Evolutionary conservation across 2,888 invertebrate species (phyloP).

Genomic region (Torymus aiolomorphi): DNA sequence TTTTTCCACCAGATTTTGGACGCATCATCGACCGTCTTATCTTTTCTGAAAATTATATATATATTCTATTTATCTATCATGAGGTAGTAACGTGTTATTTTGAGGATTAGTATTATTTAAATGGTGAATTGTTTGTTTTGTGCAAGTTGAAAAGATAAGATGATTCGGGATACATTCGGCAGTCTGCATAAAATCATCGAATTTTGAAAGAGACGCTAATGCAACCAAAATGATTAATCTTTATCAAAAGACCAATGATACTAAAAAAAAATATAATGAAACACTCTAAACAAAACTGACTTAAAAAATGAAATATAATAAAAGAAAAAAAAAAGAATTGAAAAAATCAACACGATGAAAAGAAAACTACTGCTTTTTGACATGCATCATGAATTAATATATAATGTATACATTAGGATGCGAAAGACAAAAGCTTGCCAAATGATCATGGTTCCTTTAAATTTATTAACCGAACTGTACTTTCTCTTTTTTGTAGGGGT

Average conservation of each 20-base stretch:
- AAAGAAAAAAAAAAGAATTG: not conserved
- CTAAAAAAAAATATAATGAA: conserved; percentile 8
- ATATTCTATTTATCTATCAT: too few relatives aligned
- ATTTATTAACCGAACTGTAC: conserved; percentile 72
- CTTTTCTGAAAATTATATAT: too few relatives aligned
- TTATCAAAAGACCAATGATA: not conserved
- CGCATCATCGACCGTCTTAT: too few relatives aligned
- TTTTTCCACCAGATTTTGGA: not conserved
- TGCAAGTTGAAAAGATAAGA: too few relatives aligned
- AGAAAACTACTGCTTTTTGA: not conserved
- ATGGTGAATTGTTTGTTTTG: too few relatives aligned
- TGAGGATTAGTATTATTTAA: too few relatives aligned
- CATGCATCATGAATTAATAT: not conserved
- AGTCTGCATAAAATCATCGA: conserved; percentile 38
- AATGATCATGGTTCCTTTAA: conserved; percentile 44
- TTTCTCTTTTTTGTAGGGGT: conserved; percentile 75
- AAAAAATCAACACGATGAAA: not conserved
- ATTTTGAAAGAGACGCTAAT: conserved; percentile 21
- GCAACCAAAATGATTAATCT: not conserved
- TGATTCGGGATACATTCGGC: not conserved
- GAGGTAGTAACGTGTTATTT: too few relatives aligned
- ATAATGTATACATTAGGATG: conserved; percentile 17
- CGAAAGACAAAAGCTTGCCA: conserved; percentile 50
- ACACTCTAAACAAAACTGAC: conserved; percentile 18
- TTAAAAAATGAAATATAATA: conserved; percentile 13